phyloP scores from a whole-genome alignment of 30 jellyfish, hydroid and myxozoan genomes.

The Pseudorhiza aurosa region DNA sequence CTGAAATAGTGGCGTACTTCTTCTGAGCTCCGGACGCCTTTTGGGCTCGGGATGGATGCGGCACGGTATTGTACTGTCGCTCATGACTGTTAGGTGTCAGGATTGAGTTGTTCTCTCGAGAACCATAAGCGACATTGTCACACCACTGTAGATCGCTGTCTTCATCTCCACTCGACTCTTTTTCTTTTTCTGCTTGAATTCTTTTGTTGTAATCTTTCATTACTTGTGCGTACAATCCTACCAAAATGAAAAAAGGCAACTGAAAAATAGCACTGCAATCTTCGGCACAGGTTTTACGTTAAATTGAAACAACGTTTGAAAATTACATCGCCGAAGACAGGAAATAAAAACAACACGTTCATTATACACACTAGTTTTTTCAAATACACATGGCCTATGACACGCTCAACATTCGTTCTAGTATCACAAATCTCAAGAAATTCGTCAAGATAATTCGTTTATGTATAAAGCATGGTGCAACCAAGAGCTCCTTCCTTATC shows the following conservation, averaged over 20 bases:
- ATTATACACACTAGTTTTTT: too few relatives aligned
- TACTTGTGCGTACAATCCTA: conserved; percentile 79
- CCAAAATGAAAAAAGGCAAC: background rate
- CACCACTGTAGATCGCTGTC: conserved; percentile 88
- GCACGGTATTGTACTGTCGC: conserved; percentile 90
- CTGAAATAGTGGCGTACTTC: conserved; percentile 59
- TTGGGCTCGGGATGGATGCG: conserved; percentile 79
- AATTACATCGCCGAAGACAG: too few relatives aligned
- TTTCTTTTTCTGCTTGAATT: conserved; percentile 1
- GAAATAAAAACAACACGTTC: too few relatives aligned
- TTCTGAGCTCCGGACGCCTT: conserved; percentile 47
- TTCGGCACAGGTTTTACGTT: too few relatives aligned
- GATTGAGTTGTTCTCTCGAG: conserved; percentile 31
- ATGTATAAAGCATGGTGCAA: too few relatives aligned
- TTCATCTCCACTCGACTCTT: conserved; percentile 77
- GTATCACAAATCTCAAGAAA: too few relatives aligned
- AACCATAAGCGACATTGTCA: conserved; percentile 83
- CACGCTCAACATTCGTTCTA: too few relatives aligned
- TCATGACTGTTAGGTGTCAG: conserved; percentile 48
- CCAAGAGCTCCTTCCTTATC: too few relatives aligned
- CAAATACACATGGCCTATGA: too few relatives aligned
- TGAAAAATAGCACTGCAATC: too few relatives aligned
- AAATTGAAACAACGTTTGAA: background rate
- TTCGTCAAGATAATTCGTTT: too few relatives aligned
- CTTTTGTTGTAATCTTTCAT: conserved; percentile 29